Evolutionary conservation across 2,888 invertebrate species (phyloP).

Genomic region (Pachydiplax longipennis): DNA sequence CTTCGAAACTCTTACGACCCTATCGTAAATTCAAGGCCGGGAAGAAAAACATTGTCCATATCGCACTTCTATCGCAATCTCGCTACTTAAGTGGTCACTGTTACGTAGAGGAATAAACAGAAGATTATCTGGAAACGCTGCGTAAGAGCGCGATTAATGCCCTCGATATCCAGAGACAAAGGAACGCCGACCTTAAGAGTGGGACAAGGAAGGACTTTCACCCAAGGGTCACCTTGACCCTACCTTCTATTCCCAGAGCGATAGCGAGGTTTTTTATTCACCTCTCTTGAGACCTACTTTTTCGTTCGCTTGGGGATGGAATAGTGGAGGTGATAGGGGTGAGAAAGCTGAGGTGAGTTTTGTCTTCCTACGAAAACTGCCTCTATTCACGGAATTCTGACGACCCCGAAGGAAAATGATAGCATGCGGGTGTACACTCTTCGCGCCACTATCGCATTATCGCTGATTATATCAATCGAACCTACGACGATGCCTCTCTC

Average conservation of each 20-base stretch:
- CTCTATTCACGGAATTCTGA: background rate
- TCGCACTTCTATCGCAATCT: too few relatives aligned
- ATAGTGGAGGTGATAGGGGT: background rate
- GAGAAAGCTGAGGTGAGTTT: background rate
- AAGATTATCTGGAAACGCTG: background rate
- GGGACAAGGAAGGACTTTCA: background rate
- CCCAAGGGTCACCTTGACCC: constrained; percentile 8
- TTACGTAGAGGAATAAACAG: background rate
- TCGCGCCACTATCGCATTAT: background rate
- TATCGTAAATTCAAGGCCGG: too few relatives aligned
- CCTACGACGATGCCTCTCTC: background rate
- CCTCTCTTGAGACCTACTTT: constrained; percentile 7
- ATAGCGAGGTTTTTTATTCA: background rate
- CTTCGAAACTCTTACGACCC: too few relatives aligned
- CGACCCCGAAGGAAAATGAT: background rate
- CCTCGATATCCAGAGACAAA: background rate
- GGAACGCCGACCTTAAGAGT: background rate
- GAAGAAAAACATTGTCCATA: too few relatives aligned
- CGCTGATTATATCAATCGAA: background rate
- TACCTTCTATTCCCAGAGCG: background rate
- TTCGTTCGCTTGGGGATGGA: background rate
- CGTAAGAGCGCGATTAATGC: background rate
- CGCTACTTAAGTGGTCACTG: background rate
- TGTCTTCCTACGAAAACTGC: background rate
- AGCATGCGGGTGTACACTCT: background rate